Conservation (phyloP, 2,797 vertebrate genomes). For the Ambastaia sidthimunki region DNA sequence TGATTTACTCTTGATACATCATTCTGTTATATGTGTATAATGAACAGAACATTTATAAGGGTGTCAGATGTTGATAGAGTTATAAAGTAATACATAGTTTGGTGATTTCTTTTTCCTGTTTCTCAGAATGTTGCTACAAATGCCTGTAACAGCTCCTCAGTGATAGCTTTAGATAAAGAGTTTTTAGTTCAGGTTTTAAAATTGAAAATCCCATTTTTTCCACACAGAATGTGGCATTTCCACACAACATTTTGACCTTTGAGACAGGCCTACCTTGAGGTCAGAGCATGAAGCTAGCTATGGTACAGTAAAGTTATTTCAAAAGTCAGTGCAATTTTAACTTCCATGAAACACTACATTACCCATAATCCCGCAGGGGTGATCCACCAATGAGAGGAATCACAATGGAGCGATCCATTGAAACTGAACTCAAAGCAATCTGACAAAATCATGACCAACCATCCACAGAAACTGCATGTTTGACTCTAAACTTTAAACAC, state of each 20-base stretch:
- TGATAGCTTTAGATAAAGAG: neutral
- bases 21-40: slow-evolving; percentile 10
- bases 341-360: slow-evolving; percentile 2
- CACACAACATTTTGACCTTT: neutral
- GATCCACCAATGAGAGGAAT: neutral
- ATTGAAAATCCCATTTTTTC: neutral
- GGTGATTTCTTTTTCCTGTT: neutral
- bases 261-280: neutral
- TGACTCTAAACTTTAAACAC: too few relatives aligned
- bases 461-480: too few relatives aligned
- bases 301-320: neutral
- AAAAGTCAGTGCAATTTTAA: neutral
- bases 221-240: neutral
- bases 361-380: neutral
- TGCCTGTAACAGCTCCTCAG: neutral
- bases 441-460: neutral
- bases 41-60: neutral
- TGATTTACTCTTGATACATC: slow-evolving; percentile 11
- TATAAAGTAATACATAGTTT: neutral
- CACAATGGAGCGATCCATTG: too few relatives aligned
- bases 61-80: neutral
- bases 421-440: neutral
- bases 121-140: neutral
- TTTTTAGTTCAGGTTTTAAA: neutral
- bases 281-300: neutral